phyloP scores from a whole-genome alignment of 2,888 invertebrate genomes.

The Meandrusa payeni region DNA sequence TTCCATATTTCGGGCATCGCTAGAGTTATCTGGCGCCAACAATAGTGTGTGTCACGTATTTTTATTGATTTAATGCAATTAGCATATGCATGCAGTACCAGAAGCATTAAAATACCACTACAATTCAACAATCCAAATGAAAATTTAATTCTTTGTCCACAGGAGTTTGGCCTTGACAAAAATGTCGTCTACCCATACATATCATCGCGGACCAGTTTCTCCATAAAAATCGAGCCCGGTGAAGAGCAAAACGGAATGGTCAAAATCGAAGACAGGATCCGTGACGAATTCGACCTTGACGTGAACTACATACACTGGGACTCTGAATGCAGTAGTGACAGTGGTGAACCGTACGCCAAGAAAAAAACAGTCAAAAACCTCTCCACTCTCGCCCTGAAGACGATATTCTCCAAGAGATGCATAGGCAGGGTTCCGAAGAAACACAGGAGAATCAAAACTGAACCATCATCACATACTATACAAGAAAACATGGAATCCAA shows the following conservation, averaged over 20 bases:
- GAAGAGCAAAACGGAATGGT: conserved; percentile 47
- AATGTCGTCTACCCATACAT: conserved; percentile 53
- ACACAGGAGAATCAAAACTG: conserved; percentile 37
- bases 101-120: too few species aligned
- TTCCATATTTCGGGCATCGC: too few species aligned
- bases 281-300: conserved; percentile 38
- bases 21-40: too few species aligned
- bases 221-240: conserved; percentile 42
- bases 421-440: conserved; percentile 53
- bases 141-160: too few species aligned
- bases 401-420: conserved; percentile 49
- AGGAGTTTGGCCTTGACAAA: conserved; percentile 56
- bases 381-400: conserved; percentile 45
- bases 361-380: conserved; percentile 39
- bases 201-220: conserved; percentile 24
- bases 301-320: conserved; percentile 56
- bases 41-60: too few species aligned
- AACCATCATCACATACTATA: conserved; percentile 32
- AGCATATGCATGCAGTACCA: too few species aligned
- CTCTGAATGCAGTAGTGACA: conserved; percentile 39
- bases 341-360: conserved; percentile 23
- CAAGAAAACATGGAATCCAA: conserved; percentile 34
- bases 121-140: too few species aligned
- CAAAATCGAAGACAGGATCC: conserved; percentile 43
- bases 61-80: too few species aligned